Base-by-base conservation (phyloP, 2,888 invertebrate genomes). In the Sarcophaga carnaria region DNA sequence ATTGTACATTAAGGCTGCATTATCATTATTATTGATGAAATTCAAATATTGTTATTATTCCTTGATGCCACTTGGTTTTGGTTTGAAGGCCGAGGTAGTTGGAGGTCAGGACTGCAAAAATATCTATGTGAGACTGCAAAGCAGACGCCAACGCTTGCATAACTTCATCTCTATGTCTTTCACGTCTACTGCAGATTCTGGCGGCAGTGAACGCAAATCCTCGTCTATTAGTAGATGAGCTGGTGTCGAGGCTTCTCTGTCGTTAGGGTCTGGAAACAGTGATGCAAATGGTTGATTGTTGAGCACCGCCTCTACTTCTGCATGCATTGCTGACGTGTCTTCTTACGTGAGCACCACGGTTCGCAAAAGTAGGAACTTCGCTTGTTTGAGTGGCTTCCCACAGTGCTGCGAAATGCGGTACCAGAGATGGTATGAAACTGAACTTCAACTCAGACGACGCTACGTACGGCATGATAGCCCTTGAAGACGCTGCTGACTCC, bases 251-350 rank as follows among this genome's bases (percentile, higher is more conserved):
- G 71, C 71, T 20, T 71, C 71, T 17, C 71, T 59, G 59, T 71
- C 25, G 59, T 71, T 71, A 3, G 71, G 27, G 27, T 27, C 54
- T 71, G 59, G 20, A 54, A 17, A 27, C n/a, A 22, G 71, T 6
- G 27, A 22, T 22, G 22, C 22, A 22, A 22, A 27, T 27, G 27
- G 27, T 45, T 17, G 75, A 20, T 20, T 45, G 22, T 75, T 75
- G 37, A 62, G n/a, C 2, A 74, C 1, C 12, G 62, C 74, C 20
- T 74, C 62, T 60, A 74, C 20, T 20, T 74, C 45, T 45, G 17
- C 74, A 74, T 22, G 59, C 25, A 60, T 17, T 14, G 74, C 62
- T 63, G 17, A 20, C 17, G 63, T 62, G 10, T 74, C 75, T 75
- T 75, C 49, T 22, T 63, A 14, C 20, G 64, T 75, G 6, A 49